Conservation (phyloP, 2,888 invertebrate genomes). For the Cheilosia variabilis region DNA sequence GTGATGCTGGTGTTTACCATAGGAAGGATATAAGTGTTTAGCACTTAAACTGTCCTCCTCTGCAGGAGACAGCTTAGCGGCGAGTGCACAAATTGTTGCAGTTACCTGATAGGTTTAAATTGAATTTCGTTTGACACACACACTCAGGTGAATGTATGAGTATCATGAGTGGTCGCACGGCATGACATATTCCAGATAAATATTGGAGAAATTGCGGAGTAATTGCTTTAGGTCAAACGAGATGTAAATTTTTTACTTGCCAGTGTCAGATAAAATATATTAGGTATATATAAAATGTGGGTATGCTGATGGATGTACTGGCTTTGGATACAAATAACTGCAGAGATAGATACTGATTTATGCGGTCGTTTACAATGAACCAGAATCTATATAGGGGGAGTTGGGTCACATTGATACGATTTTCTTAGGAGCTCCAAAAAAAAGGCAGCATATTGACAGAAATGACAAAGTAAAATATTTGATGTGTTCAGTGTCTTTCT, state of each 20-base stretch:
- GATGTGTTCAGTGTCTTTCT: too few relatives aligned
- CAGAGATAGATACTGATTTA: not conserved
- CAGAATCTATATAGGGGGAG: too few relatives aligned
- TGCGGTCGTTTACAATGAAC: too few relatives aligned
- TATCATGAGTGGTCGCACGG: constrained; percentile 21
- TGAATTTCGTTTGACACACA: constrained; percentile 33
- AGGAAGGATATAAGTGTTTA: constrained; percentile 56
- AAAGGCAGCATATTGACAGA: too few relatives aligned
- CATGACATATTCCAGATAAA: constrained; percentile 21
- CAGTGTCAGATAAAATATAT: not conserved
- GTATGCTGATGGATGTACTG: too few relatives aligned
- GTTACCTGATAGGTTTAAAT: constrained; percentile 65
- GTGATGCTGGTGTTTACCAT: constrained; percentile 52
- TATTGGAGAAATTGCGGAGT: constrained; percentile 27
- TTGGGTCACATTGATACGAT: too few relatives aligned
- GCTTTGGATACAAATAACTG: too few relatives aligned
- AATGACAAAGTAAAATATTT: too few relatives aligned
- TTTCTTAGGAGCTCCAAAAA: too few relatives aligned
- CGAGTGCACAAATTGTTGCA: constrained; percentile 58
- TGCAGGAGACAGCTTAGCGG: constrained; percentile 32
- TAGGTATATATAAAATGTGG: not conserved
- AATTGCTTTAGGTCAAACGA: constrained; percentile 42
- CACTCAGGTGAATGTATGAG: constrained; percentile 8
- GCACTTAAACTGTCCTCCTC: constrained; percentile 53
- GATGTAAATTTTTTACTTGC: constrained; percentile 40